Evolutionary conservation across 2,113 vertebrate species (phyloP).

Genomic region (Crotalus horridus): DNA sequence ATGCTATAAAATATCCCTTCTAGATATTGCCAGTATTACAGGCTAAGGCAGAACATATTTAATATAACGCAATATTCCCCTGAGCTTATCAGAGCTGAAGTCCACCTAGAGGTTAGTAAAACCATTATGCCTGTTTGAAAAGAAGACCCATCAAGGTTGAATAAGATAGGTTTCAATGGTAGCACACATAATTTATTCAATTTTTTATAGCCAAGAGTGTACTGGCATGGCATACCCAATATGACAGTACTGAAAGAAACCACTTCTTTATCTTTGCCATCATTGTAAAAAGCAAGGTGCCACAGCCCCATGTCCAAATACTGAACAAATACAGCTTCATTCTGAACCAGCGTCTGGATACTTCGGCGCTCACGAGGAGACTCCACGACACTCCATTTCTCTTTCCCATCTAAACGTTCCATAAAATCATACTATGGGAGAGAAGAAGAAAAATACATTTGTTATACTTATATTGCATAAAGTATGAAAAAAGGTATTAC

Average conservation of each 20-base stretch:
- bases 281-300: constrained; percentile 98
- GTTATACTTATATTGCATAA: neutral
- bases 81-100: neutral
- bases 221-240: constrained; percentile 68
- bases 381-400: constrained; percentile 98
- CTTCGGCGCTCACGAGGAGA: constrained; percentile 90
- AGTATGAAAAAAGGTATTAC: neutral
- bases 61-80: neutral
- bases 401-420: constrained; percentile 96
- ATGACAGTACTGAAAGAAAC: constrained; percentile 93
- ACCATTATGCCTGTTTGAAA: neutral
- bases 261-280: constrained; percentile 91
- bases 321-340: constrained; percentile 95
- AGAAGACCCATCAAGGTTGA: neutral
- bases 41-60: neutral
- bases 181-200: neutral
- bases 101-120: neutral
- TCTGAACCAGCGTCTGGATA: constrained; percentile 95
- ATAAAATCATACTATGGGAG: constrained; percentile 91
- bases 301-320: constrained; percentile 93
- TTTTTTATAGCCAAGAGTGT: neutral
- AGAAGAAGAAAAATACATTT: neutral
- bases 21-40: neutral
- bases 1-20: neutral
- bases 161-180: neutral